Conservation (phyloP, 2,797 vertebrate genomes). For the Spondyliosoma cantharus region DNA sequence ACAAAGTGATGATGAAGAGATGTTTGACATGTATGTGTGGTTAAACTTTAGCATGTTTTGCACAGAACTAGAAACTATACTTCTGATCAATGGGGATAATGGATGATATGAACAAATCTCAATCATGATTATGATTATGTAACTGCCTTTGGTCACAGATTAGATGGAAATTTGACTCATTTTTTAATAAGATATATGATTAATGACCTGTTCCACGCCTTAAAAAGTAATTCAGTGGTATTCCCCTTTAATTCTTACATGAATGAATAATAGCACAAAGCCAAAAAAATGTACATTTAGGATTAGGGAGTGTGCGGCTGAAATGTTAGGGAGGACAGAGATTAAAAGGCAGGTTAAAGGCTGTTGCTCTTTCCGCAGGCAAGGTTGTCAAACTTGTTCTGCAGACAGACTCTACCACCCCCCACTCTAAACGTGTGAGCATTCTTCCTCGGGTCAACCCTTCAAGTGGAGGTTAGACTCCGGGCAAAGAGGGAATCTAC, state of each 20-base stretch:
- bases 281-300: slow-evolving; percentile 34
- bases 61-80: slow-evolving; percentile 4
- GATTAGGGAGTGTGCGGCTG: slow-evolving; percentile 54
- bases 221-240: slow-evolving; percentile 8
- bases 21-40: slow-evolving; percentile 19
- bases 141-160: not conserved
- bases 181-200: slow-evolving; percentile 1
- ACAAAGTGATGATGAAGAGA: slow-evolving; percentile 37
- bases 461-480: slow-evolving; percentile 73
- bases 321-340: slow-evolving; percentile 72
- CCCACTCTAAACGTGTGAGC: slow-evolving; percentile 66
- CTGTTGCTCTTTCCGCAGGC: slow-evolving; percentile 66
- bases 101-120: not conserved
- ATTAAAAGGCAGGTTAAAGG: slow-evolving; percentile 74
- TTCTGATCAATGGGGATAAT: not conserved
- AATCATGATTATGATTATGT: not conserved
- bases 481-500: slow-evolving; percentile 63
- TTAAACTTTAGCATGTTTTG: slow-evolving; percentile 6
- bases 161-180: not conserved
- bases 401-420: slow-evolving; percentile 71
- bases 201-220: not conserved
- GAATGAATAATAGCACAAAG: slow-evolving; percentile 27
- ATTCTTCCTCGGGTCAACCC: slow-evolving; percentile 76
- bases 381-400: slow-evolving; percentile 80
- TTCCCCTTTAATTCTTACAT: slow-evolving; percentile 27